These are phyloP conservation scores for Danionella cerebrum DNA, from an alignment of 2,113 vertebrate genomes.

Conservation along the genomic window DNA sequence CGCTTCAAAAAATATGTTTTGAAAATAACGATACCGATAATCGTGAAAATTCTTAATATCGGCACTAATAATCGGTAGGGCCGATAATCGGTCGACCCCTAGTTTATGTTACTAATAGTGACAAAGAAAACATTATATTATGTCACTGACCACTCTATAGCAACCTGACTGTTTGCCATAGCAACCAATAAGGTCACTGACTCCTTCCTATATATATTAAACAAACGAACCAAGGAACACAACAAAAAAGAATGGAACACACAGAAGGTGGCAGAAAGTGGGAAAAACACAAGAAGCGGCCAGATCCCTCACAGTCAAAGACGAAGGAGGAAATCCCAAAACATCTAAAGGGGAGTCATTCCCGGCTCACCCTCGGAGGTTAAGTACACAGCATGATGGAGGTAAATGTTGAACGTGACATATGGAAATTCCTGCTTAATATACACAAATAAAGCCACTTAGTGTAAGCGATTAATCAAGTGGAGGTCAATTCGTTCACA, in stretches of 20 bases:
- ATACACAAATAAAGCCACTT: slow-evolving; percentile 10
- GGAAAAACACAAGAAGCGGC: background rate
- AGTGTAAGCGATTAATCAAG: slow-evolving; percentile 21
- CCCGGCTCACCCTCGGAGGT: slow-evolving; percentile 21
- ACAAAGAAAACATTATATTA: no score
- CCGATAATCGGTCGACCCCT: no score
- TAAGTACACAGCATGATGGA: slow-evolving; percentile 42
- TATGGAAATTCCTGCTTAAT: slow-evolving; percentile 44
- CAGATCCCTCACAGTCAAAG: background rate
- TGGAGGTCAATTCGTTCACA: slow-evolving; percentile 23
- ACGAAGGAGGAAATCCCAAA: background rate
- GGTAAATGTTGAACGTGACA: slow-evolving; percentile 38
- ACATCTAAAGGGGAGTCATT: background rate
- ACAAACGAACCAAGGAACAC: no score
- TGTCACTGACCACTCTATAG: no score
- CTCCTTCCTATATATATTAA: no score
- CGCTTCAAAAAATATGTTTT: no score
- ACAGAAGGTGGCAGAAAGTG: background rate
- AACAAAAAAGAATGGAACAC: background rate
- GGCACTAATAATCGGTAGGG: no score
- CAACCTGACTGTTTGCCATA: no score
- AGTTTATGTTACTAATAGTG: no score
- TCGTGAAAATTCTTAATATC: no score
- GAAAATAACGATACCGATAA: no score
- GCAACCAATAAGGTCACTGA: no score